Conservation (phyloP, 2,797 vertebrate genomes). For the Holocentrus rufus region DNA sequence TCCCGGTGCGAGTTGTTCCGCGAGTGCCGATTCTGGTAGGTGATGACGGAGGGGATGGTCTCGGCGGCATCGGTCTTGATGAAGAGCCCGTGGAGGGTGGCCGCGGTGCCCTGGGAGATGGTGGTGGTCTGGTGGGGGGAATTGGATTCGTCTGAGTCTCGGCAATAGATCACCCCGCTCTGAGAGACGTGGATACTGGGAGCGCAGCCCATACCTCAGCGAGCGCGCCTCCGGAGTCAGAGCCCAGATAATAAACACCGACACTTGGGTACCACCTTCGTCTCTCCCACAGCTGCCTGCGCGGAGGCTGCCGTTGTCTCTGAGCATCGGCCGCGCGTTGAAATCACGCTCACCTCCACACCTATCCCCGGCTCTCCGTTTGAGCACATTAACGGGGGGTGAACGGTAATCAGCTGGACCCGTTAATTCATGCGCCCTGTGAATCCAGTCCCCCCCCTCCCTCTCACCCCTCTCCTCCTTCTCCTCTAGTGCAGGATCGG, state of each 20-base stretch:
- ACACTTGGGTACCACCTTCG: conserved; percentile 61
- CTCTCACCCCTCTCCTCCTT: conserved; percentile 21
- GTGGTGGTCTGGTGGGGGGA: conserved; percentile 92
- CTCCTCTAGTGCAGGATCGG: conserved; percentile 13
- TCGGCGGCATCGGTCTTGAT: conserved; percentile 93
- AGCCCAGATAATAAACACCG: conserved; percentile 52
- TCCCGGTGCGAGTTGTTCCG: conserved; percentile 80
- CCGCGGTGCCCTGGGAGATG: conserved; percentile 89
- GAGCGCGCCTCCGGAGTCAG: conserved; percentile 57
- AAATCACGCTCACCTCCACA: conserved; percentile 64
- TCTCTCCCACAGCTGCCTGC: conserved; percentile 54
- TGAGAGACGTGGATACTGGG: conserved; percentile 98
- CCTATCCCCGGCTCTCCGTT: conserved; percentile 47
- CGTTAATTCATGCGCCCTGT: conserved; percentile 46
- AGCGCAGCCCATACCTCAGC: conserved; percentile 93
- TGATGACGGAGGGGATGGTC: conserved; percentile 86
- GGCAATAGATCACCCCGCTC: conserved; percentile 98
- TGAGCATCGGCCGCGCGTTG: conserved; percentile 62
- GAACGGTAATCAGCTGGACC: conserved; percentile 13
- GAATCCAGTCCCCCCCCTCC: conserved; percentile 29
- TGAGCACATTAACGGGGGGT: conserved; percentile 65
- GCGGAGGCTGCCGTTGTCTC: conserved; percentile 45
- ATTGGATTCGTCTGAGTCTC: conserved; percentile 95
- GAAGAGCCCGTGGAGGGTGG: conserved; percentile 90
- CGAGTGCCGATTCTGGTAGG: conserved; percentile 86